phyloP scores from a whole-genome alignment of 2,888 invertebrate genomes.

The Pristionchus exspectatus region DNA sequence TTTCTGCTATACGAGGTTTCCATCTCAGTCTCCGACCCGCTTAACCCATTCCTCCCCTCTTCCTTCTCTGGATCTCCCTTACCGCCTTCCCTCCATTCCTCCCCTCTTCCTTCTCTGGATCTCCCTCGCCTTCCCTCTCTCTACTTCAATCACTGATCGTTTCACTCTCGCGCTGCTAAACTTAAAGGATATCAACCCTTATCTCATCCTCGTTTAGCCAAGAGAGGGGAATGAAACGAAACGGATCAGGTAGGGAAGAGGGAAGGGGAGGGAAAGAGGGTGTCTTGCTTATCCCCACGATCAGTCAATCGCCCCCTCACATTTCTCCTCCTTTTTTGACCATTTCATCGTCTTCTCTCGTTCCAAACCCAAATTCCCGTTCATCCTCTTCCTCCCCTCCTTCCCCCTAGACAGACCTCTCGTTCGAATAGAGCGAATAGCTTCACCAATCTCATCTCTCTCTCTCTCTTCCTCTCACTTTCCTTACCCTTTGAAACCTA shows the following conservation, averaged over 20 bases:
- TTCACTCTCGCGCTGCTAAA: constrained; percentile 4
- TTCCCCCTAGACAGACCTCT: constrained; percentile 3
- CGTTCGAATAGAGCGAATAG: constrained; percentile 35
- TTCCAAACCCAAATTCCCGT: constrained; percentile 23
- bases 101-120: background rate
- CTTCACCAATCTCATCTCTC: constrained; percentile 12
- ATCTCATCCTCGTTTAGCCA: constrained; percentile 18
- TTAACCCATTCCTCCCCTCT: constrained; percentile 34
- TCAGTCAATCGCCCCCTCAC: background rate
- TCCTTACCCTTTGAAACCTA: constrained; percentile 35
- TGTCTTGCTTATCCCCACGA: constrained; percentile 2
- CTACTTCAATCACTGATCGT: background rate
- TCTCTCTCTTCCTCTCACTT: constrained; percentile 28
- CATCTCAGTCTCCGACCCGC: constrained; percentile 28
- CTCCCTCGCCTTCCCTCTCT: background rate
- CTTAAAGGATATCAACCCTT: constrained; percentile 28
- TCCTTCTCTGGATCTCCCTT: constrained; percentile 1
- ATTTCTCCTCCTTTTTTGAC: constrained; percentile 4
- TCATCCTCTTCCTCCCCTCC: background rate
- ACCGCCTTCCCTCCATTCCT: background rate
- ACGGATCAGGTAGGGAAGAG: background rate
- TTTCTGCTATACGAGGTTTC: constrained; percentile 39
- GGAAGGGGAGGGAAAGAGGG: background rate
- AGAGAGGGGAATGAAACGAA: background rate
- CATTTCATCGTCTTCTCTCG: background rate